These are phyloP conservation scores for Drosophila willistoni DNA, from an alignment of 1,140 invertebrate genomes.

Conservation along the genomic window DNA sequence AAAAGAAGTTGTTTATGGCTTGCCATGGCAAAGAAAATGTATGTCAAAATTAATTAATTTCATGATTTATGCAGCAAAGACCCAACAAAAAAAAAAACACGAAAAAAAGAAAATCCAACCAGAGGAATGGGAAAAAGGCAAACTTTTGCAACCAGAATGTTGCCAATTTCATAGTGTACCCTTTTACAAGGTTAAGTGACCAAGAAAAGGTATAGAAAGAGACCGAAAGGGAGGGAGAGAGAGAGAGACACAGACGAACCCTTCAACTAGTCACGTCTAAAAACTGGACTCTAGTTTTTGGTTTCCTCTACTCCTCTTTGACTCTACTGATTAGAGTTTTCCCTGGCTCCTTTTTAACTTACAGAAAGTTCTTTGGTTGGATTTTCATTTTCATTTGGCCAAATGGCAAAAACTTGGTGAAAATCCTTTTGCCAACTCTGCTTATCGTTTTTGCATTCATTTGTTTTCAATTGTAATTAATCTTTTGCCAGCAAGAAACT, in stretches of 20 bases:
- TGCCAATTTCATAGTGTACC: background rate
- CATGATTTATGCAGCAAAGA: constrained; percentile 78
- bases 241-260: background rate
- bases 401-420: constrained; percentile 23
- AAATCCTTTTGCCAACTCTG: constrained; percentile 69
- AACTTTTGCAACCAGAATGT: constrained; percentile 15
- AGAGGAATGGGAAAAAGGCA: background rate
- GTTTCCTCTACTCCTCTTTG: background rate
- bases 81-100: constrained; percentile 30
- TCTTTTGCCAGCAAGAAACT: constrained; percentile 70
- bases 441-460: constrained; percentile 82
- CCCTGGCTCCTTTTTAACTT: constrained; percentile 7
- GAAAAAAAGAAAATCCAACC: constrained; percentile 15
- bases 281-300: constrained; percentile 1
- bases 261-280: constrained; percentile 62
- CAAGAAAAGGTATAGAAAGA: background rate
- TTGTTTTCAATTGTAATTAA: constrained; percentile 82
- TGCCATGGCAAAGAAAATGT: constrained; percentile 58
- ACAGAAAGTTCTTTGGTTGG: constrained; percentile 37
- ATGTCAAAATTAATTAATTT: constrained; percentile 83
- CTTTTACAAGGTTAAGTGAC: constrained; percentile 11
- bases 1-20: constrained; percentile 67
- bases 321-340: constrained; percentile 38
- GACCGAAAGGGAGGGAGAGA: background rate
- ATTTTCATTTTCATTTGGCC: constrained; percentile 40